These are phyloP conservation scores for Etheostoma spectabile DNA, from an alignment of 2,113 vertebrate genomes.

Conservation along the genomic window DNA sequence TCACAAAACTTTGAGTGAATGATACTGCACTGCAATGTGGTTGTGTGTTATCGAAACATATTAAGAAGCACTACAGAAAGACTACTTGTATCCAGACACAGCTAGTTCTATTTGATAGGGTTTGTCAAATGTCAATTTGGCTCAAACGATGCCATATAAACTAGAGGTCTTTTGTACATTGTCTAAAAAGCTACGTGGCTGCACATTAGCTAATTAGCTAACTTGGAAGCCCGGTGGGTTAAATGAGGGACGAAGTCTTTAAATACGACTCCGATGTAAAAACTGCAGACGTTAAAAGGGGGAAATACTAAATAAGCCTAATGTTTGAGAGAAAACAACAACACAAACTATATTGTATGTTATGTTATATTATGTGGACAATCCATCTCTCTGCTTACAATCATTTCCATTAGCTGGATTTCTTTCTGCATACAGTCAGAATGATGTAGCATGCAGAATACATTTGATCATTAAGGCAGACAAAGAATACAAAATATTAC, in stretches of 20 bases:
- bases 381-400: neutral
- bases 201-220: slow-evolving; percentile 50
- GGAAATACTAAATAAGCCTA: neutral
- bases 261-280: neutral
- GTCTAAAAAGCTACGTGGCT: slow-evolving; percentile 7
- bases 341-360: neutral
- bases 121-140: neutral
- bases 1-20: slow-evolving; percentile 2
- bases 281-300: neutral
- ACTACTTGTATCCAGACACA: neutral
- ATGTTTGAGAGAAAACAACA: neutral
- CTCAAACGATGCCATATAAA: neutral
- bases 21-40: neutral
- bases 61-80: neutral
- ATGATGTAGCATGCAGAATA: slow-evolving; percentile 9
- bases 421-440: neutral
- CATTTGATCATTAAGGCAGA: slow-evolving; percentile 29
- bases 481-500: neutral
- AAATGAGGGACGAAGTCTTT: slow-evolving; percentile 23
- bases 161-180: neutral
- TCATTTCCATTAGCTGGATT: neutral
- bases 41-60: slow-evolving; percentile 7
- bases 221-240: slow-evolving; percentile 5
- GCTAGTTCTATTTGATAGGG: neutral
- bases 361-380: neutral